These are phyloP conservation scores for Pyrgus malvae DNA, from an alignment of 2,888 invertebrate genomes.

Conservation along the genomic window DNA sequence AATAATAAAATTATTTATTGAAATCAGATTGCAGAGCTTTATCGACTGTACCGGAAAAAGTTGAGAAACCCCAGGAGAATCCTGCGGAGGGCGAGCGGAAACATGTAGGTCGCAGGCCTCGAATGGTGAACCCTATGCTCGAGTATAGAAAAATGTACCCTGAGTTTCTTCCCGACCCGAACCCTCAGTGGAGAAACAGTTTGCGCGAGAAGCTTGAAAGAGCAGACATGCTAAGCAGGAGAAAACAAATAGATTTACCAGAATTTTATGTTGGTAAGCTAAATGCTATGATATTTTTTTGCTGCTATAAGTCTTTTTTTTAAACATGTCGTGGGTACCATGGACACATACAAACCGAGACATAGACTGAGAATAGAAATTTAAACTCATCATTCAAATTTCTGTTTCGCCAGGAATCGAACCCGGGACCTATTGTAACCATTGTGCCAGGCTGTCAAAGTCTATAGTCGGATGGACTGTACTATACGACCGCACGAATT, in stretches of 20 bases:
- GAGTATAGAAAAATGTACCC: conserved; percentile 89
- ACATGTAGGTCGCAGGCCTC: conserved; percentile 41
- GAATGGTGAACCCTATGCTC: conserved; percentile 56
- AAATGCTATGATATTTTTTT: no score
- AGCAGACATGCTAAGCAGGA: conserved; percentile 94
- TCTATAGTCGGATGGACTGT: no score
- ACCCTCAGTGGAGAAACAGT: conserved; percentile 87
- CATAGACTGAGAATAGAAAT: no score
- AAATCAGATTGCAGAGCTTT: conserved; percentile 54
- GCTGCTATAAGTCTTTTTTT: no score
- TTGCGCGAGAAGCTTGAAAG: conserved; percentile 94
- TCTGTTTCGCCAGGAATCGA: no score
- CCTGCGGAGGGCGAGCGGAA: conserved; percentile 38
- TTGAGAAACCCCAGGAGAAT: conserved; percentile 29
- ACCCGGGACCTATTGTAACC: no score
- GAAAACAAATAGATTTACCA: conserved; percentile 92
- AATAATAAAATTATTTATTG: conserved; percentile 6
- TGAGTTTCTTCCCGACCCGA: conserved; percentile 95
- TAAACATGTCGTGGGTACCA: no score
- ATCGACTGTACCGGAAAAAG: conserved; percentile 58
- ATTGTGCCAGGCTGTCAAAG: no score
- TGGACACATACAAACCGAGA: no score
- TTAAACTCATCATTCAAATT: no score
- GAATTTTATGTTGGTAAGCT: conserved; percentile 97
- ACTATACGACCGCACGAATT: no score